Evolutionary conservation across 2,888 invertebrate genomes (phyloP), one percentile per base, ranked within the genome.

Genomic region (Melieria crassipennis): DNA sequence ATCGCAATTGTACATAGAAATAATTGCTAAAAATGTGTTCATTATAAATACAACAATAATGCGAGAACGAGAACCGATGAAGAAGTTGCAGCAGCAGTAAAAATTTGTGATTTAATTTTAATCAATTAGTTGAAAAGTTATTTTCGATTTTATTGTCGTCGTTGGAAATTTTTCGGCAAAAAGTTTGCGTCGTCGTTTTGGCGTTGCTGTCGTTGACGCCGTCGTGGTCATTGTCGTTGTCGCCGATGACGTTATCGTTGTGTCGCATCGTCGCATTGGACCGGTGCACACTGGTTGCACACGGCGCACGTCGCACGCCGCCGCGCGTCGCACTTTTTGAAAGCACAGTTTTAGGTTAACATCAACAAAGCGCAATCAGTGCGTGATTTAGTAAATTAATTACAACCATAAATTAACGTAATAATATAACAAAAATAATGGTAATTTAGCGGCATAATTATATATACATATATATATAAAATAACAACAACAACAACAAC

Each of bases 301-400:
- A 30, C 30, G 30, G 30, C 30, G 30, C 30, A 47, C 69, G 69
- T 48, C 64, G 69, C 55, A 69, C 50, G 46, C n/a, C 45, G 61
- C 13, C 45, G 58, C 61, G 50, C 42, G 50, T 11, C 61, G n/a
- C 47, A 63, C 42, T 57, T 16, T 16, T 16, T 13, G 46, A 46
- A 61, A 56, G 69, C 74, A 74, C 74, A 74, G 74, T 74, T 74
- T 74, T 74, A 50, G 70, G 74, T 74, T 74, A 74, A 74, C 74
- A 74, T 50, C 52, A 71, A 60, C 55, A 52, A 43, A 30, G 30
- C 30, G 30, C 30, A 30, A 30, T 30, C 30, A 30, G 30, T 30
- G 30, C 30, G 30, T 30, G 30, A 30, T 30, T 30, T 30, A 30
- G 30, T 30, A 30, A 30, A 30, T 30, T 30, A 30, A 30, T 30